Percentiles rank a stretch among this genome's conserved stretches.
phyloP scores from a whole-genome alignment of 1,140 invertebrate species.

The Chymomyza costata region DNA sequence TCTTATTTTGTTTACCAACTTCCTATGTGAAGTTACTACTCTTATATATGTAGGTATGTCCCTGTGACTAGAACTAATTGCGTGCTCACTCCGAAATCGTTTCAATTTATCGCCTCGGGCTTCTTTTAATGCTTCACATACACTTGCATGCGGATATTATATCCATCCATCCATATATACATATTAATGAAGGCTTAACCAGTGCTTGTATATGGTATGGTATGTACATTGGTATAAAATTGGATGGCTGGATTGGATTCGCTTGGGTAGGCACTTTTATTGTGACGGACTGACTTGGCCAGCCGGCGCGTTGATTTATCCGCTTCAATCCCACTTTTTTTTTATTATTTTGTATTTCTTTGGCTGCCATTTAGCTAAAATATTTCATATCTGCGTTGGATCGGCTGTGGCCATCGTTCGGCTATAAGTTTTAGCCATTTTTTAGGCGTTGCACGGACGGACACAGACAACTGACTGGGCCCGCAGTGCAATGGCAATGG shows the following conservation, averaged over 20 bases:
- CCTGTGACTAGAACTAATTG: conserved; percentile 59
- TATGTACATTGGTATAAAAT: not conserved
- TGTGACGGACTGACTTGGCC: conserved; percentile 14
- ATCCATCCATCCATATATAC: conserved; percentile 16
- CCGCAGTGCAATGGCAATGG: conserved; percentile 29
- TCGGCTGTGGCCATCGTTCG: conserved; percentile 51
- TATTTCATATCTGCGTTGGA: conserved; percentile 69
- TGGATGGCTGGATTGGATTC: conserved; percentile 14
- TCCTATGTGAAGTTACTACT: too few species aligned
- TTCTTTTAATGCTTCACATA: conserved; percentile 59
- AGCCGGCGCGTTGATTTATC: conserved; percentile 62
- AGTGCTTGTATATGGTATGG: too few species aligned
- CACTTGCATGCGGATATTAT: too few species aligned
- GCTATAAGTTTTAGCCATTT: conserved; percentile 13
- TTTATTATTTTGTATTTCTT: conserved; percentile 47
- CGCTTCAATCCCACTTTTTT: conserved; percentile 75
- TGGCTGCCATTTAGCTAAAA: conserved; percentile 73
- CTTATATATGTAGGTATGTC: too few species aligned
- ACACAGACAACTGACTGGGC: conserved; percentile 15
- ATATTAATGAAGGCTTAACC: conserved; percentile 66
- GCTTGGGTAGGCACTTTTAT: not conserved
- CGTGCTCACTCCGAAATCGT: conserved; percentile 65
- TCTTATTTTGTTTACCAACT: too few species aligned
- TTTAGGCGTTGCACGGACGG: conserved; percentile 26
- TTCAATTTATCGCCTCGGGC: conserved; percentile 67